Base-by-base conservation (phyloP, 2,797 vertebrate species). In the Hipposideros larvatus region DNA sequence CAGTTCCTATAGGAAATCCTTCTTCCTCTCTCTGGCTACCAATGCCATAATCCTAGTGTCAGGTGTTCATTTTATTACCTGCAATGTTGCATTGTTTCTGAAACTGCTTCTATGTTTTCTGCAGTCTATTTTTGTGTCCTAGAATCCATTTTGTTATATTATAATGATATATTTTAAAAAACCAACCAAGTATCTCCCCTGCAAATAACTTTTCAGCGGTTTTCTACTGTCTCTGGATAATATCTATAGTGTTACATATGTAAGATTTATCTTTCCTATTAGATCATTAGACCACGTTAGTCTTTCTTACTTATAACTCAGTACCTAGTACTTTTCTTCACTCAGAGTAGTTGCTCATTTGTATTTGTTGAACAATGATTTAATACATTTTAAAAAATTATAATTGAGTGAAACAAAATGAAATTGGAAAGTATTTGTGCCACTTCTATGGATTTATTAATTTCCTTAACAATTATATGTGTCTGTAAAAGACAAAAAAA, bases 101-200 rank as follows among this genome's bases (percentile, higher is more conserved):
- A 79, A 95, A 83, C 6, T 37, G 19, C 11, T 68, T 91, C 46
- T 59, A 15, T 19, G 46, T 65, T 65, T 94, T 94, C 61, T 87
- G 15, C 3, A 59, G 7, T 74, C 48, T 57, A 65, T 68, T 71
- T 6, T 70, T 88, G 19, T 65, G 28, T 16, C 37, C 21, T 43
- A 1, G 65, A 88, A 84, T 34, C 28, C 61, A 34, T 41, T 28
- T 75, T 73, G 28, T 22, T 48, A 61, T 48, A 75, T 19, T 85
- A 0, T 53, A 84, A 8, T 34, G 10, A 43, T 87, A 28, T 90
- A 55, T 79, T 90, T 87, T 18, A 78, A 82, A 24, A 89, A 24
- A 46, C 3, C 53, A 77, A 63, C n/a, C n/a, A 21, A 53, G 15
- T 41, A 55, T 41, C 2, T 61, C 4, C 5, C 46, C 37, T 57